These are phyloP conservation scores for Alca torda DNA, from an alignment of 2,797 vertebrate genomes.

Conservation along the genomic window DNA sequence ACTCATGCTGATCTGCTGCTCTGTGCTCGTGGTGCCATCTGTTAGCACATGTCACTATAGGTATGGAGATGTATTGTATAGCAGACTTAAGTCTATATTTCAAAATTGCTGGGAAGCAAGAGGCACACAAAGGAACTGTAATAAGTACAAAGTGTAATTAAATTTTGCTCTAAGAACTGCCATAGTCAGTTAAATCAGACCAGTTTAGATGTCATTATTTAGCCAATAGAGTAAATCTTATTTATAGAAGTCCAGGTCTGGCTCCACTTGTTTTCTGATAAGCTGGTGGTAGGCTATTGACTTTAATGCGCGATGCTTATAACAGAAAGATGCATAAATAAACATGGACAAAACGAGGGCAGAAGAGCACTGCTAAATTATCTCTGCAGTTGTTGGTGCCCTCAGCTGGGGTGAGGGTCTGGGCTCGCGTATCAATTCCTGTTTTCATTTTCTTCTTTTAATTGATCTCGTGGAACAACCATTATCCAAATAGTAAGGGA, in stretches of 20 bases:
- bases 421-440: slow-evolving; percentile 20
- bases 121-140: slow-evolving; percentile 64
- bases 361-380: slow-evolving; percentile 38
- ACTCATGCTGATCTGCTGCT: slow-evolving; percentile 50
- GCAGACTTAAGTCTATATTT: slow-evolving; percentile 59
- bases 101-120: slow-evolving; percentile 67
- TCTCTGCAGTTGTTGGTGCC: slow-evolving; percentile 20
- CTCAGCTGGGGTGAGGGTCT: slow-evolving; percentile 11
- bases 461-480: slow-evolving; percentile 18
- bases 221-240: slow-evolving; percentile 69
- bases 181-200: slow-evolving; percentile 71
- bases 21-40: slow-evolving; percentile 17
- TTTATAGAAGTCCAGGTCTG: slow-evolving; percentile 69
- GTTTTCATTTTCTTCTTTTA: slow-evolving; percentile 54
- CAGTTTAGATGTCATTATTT: slow-evolving; percentile 72
- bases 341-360: slow-evolving; percentile 49
- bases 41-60: slow-evolving; percentile 62
- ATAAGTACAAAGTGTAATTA: slow-evolving; percentile 69
- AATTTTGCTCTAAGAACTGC: slow-evolving; percentile 68
- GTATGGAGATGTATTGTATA: slow-evolving; percentile 61
- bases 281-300: slow-evolving; percentile 55
- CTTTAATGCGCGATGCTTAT: slow-evolving; percentile 38
- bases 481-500: slow-evolving; percentile 14
- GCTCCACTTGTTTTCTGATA: slow-evolving; percentile 67
- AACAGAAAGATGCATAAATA: slow-evolving; percentile 59